Evolutionary conservation across 2,113 vertebrate species (phyloP).

Genomic region (Notechis scutatus): DNA sequence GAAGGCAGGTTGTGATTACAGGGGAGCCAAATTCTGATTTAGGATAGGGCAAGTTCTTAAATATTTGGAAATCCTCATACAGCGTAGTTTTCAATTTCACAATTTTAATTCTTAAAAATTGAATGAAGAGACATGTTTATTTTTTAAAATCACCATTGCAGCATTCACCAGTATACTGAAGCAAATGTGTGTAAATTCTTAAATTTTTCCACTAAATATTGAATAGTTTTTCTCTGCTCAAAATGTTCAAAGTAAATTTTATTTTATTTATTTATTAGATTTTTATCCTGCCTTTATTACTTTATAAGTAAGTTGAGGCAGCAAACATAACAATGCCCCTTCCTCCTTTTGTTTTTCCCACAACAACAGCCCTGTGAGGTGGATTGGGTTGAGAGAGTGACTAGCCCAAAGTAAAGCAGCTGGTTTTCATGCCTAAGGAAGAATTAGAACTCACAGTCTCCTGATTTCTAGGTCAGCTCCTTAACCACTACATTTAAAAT

Average conservation of each 20-base stretch:
- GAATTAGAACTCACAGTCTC: background rate
- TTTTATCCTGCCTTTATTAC: background rate
- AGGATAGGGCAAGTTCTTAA: background rate
- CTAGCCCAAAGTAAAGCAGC: background rate
- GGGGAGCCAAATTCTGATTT: background rate
- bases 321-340: background rate
- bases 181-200: background rate
- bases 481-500: background rate
- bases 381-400: background rate
- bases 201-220: background rate
- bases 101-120: background rate
- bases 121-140: background rate
- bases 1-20: background rate
- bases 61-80: background rate
- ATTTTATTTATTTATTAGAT: background rate
- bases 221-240: background rate
- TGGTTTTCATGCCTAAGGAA: background rate
- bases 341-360: background rate
- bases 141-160: background rate
- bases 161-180: background rate
- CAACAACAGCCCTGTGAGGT: background rate
- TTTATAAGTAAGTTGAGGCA: background rate
- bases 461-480: background rate
- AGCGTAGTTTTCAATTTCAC: background rate
- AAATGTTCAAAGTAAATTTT: background rate